Evolutionary conservation across 35 echinoderm and acorn worm genomes (phyloP).

Genomic region (Hemicentrotus pulcherrimus): DNA sequence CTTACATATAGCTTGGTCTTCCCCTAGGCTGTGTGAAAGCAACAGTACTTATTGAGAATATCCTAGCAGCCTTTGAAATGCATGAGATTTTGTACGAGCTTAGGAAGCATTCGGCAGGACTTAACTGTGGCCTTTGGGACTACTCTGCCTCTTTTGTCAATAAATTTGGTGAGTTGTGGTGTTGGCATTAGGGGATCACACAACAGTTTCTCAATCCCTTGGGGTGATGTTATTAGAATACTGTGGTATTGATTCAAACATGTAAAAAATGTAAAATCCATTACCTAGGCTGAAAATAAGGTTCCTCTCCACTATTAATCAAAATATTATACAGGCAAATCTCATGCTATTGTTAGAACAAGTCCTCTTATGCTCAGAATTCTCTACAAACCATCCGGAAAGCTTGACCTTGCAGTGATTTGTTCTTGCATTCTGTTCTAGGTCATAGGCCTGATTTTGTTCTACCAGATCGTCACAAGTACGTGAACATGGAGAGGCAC

Average conservation of each 20-base stretch:
- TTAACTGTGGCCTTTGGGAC: constrained; percentile 85
- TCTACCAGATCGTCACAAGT: constrained; percentile 75
- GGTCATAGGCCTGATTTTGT: constrained; percentile 71
- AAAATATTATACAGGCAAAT: too few species aligned
- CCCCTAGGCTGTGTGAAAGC: constrained; percentile 66
- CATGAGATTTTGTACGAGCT: constrained; percentile 81
- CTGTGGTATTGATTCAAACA: too few species aligned
- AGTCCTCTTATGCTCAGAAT: too few species aligned
- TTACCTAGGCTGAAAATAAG: too few species aligned
- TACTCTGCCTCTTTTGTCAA: constrained; percentile 80
- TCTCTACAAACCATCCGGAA: too few species aligned
- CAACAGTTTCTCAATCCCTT: too few species aligned
- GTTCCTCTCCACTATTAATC: too few species aligned
- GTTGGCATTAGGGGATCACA: background rate
- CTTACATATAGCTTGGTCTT: constrained; percentile 59
- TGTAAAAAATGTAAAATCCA: too few species aligned
- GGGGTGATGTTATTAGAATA: too few species aligned
- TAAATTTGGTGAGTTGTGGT: constrained; percentile 70
- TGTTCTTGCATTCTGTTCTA: background rate
- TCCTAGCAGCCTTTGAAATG: constrained; percentile 79
- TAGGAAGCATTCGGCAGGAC: constrained; percentile 67
- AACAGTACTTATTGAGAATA: constrained; percentile 71
- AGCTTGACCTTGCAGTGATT: background rate
- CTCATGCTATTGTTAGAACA: too few species aligned
- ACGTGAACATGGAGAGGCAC: constrained; percentile 78